These are phyloP conservation scores for Matsumurasca onukii DNA, from an alignment of 1,140 invertebrate species.

Conservation along the genomic window DNA sequence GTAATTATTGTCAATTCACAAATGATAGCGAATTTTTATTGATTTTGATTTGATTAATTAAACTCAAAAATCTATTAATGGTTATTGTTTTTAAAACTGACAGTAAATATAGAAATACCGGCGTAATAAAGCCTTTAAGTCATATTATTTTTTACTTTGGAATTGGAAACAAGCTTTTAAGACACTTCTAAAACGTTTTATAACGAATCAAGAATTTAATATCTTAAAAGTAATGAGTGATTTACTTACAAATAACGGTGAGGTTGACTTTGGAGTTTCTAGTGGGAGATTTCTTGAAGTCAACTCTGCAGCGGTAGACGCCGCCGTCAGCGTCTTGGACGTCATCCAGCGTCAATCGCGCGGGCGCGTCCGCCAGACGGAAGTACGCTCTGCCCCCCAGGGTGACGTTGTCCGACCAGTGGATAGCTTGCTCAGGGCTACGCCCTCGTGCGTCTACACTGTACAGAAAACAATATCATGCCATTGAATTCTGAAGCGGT, in stretches of 20 bases:
- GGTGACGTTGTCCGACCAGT: slow-evolving; percentile 64
- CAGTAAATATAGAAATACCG: too few species aligned
- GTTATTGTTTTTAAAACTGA: too few species aligned
- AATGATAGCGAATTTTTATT: too few species aligned
- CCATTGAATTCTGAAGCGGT: slow-evolving; percentile 70
- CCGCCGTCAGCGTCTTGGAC: slow-evolving; percentile 72
- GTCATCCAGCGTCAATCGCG: slow-evolving; percentile 64
- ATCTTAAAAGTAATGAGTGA: too few species aligned
- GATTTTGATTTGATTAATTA: too few species aligned
- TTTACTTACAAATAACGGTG: slow-evolving; percentile 86
- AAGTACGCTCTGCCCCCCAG: slow-evolving; percentile 65
- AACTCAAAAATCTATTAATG: too few species aligned
- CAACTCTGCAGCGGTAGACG: slow-evolving; percentile 84
- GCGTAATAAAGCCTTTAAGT: too few species aligned
- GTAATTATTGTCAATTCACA: too few species aligned
- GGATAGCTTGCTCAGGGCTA: slow-evolving; percentile 58
- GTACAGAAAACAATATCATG: not conserved
- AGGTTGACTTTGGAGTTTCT: slow-evolving; percentile 84
- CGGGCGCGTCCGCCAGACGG: slow-evolving; percentile 57
- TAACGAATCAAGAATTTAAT: too few species aligned
- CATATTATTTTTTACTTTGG: too few species aligned
- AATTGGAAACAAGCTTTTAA: too few species aligned
- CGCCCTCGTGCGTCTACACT: slow-evolving; percentile 67
- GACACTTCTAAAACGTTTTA: too few species aligned
- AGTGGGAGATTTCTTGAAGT: slow-evolving; percentile 86